Percentiles rank a stretch among this genome's conserved stretches.
Evolutionary conservation across 2,797 vertebrate species (phyloP).

Genomic region (Pyrocephalus nanus): DNA sequence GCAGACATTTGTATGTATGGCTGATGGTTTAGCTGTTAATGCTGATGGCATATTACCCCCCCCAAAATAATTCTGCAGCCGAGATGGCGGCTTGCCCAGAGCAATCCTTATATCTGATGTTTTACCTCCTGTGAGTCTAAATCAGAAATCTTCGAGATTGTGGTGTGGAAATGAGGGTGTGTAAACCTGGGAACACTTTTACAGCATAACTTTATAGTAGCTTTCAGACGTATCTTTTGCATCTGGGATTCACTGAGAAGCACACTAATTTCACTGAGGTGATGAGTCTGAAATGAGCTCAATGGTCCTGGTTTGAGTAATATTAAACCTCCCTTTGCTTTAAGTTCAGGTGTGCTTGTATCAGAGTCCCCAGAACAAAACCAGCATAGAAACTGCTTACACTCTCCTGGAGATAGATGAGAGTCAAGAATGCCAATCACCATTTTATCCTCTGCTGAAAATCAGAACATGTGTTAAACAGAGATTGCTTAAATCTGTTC

Average conservation of each 20-base stretch:
- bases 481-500: slow-evolving; percentile 29
- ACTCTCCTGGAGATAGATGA: background rate
- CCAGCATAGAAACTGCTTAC: background rate
- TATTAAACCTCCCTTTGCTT: background rate
- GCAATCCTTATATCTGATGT: slow-evolving; percentile 3
- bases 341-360: background rate
- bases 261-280: background rate
- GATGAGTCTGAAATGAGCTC: background rate
- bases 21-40: slow-evolving; percentile 41
- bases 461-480: slow-evolving; percentile 11
- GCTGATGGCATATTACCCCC: slow-evolving; percentile 5
- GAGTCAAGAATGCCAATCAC: slow-evolving; percentile 16
- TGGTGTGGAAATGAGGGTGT: background rate
- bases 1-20: slow-evolving; percentile 8
- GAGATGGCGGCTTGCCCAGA: slow-evolving; percentile 17
- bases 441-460: background rate
- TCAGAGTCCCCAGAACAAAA: background rate
- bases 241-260: background rate
- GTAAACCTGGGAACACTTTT: slow-evolving; percentile 8
- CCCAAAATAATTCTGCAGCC: slow-evolving; percentile 19
- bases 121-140: slow-evolving; percentile 32
- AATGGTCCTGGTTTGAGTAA: background rate
- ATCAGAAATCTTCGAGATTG: background rate
- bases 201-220: background rate
- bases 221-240: background rate